A percentile compares a stretch with the other conserved stretches of the same genome.
These are phyloP conservation scores for Cavia aperea DNA, from an alignment of 2,113 vertebrate species.

Conservation along the genomic window DNA sequence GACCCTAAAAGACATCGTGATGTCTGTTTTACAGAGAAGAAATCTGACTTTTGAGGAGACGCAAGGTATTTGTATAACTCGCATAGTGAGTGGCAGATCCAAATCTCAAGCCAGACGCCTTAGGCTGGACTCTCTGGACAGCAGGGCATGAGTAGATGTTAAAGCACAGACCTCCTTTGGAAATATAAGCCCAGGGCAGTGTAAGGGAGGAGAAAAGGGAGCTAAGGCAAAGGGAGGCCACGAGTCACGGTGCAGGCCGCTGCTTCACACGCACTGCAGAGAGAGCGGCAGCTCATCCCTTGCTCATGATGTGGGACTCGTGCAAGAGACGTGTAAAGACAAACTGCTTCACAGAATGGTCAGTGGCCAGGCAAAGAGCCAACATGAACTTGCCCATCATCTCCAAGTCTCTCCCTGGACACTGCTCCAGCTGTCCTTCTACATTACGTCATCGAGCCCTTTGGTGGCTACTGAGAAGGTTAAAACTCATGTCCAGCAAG, in stretches of 20 bases:
- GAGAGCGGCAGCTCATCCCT: too few species aligned
- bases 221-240: too few species aligned
- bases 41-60: background rate
- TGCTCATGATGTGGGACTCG: background rate
- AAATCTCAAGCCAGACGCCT: background rate
- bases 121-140: background rate
- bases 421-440: background rate
- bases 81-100: background rate
- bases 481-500: accelerated
- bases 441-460: background rate
- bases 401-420: background rate
- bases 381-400: background rate
- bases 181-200: background rate
- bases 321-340: background rate
- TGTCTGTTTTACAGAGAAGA: background rate
- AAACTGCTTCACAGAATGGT: background rate
- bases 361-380: accelerated
- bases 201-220: background rate
- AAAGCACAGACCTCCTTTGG: background rate
- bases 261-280: accelerated
- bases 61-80: background rate
- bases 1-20: background rate
- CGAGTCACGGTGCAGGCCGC: accelerated
- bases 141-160: background rate
- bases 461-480: background rate